Evolutionary conservation across 2,888 invertebrate genomes (phyloP).

Genomic region (Leptinotarsa rubiginosa): DNA sequence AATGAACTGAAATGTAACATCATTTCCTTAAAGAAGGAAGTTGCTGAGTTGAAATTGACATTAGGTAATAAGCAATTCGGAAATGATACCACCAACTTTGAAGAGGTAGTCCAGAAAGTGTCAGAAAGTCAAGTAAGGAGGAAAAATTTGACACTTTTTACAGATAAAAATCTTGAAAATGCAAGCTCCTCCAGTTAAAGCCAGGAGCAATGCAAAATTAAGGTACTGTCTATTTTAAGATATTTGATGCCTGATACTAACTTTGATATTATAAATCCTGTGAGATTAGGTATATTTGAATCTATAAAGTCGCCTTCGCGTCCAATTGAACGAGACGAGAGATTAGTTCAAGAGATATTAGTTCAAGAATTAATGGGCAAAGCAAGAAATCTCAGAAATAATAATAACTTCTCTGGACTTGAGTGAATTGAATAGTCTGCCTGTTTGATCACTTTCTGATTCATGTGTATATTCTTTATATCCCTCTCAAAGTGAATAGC

Average conservation of each 20-base stretch:
- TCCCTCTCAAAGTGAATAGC: no score
- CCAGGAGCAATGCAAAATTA: not conserved
- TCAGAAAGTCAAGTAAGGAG: not conserved
- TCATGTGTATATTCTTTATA: no score
- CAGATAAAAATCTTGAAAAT: not conserved
- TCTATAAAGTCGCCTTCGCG: not conserved
- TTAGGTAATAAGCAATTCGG: not conserved
- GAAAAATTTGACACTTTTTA: not conserved
- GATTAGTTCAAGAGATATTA: no score
- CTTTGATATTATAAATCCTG: not conserved
- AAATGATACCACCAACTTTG: not conserved
- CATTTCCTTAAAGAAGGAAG: not conserved
- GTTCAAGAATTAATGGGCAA: no score
- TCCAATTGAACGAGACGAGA: not conserved
- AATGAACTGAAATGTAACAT: no score
- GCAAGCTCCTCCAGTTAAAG: not conserved
- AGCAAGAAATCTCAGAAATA: no score
- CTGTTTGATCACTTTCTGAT: no score
- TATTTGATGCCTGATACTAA: not conserved
- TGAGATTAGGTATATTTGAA: not conserved
- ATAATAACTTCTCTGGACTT: no score
- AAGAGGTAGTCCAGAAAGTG: not conserved
- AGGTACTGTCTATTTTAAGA: not conserved
- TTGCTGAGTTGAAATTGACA: not conserved
- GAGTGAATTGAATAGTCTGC: no score